Evolutionary conservation across 1,140 invertebrate species (phyloP).

Genomic region (Aradophagus sp.): DNA sequence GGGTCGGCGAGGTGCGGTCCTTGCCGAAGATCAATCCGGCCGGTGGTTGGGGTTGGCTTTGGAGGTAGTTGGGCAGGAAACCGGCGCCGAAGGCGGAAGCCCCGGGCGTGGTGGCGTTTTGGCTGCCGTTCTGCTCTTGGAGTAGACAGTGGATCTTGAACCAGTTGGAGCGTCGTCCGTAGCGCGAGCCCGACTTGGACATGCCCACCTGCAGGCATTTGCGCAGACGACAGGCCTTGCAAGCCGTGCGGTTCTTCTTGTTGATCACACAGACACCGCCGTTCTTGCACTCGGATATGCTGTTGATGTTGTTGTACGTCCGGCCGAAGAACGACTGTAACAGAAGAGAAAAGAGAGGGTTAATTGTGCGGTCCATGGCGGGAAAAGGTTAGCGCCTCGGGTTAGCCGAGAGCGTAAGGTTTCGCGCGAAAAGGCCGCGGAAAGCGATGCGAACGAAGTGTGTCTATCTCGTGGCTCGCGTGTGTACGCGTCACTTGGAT

Average conservation of each 20-base stretch:
- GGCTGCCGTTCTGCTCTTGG: conserved; percentile 80
- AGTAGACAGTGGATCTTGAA: conserved; percentile 94
- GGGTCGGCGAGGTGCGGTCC: conserved; percentile 63
- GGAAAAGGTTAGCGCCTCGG: too few relatives aligned
- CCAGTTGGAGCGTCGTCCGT: conserved; percentile 92
- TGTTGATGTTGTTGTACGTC: conserved; percentile 94
- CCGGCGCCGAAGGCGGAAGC: conserved; percentile 60
- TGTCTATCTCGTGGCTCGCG: conserved; percentile 37
- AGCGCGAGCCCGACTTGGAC: conserved; percentile 94
- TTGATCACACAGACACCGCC: conserved; percentile 95
- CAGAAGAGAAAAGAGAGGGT: conserved; percentile 18
- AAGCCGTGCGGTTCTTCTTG: conserved; percentile 96
- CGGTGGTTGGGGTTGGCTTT: conserved; percentile 26
- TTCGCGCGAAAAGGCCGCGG: too few relatives aligned
- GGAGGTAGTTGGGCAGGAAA: conserved; percentile 57
- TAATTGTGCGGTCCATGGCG: too few relatives aligned
- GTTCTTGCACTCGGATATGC: conserved; percentile 94
- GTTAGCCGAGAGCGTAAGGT: too few relatives aligned
- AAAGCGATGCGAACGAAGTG: conserved; percentile 48
- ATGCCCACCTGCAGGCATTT: conserved; percentile 96
- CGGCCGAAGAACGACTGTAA: conserved; percentile 96
- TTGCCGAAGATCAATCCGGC: conserved; percentile 53
- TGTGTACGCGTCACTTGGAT: conserved; percentile 61
- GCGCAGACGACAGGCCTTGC: conserved; percentile 93
- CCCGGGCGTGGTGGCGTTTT: conserved; percentile 58